Base-by-base conservation (phyloP, 1,140 invertebrate genomes). In the Aphelinus certus region DNA sequence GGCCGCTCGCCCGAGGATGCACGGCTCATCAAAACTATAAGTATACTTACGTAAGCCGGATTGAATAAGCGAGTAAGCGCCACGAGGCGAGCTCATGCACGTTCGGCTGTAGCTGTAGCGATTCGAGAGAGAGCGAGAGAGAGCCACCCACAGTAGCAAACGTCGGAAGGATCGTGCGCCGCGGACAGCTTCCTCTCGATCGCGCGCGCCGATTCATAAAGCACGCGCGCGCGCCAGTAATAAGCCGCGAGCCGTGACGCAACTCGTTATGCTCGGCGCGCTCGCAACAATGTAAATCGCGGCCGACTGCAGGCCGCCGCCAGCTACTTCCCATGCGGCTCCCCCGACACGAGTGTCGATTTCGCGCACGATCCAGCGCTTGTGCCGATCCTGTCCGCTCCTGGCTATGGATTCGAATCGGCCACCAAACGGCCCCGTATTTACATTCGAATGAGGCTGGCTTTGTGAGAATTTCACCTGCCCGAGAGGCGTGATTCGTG, bases 311-410 rank as follows among this genome's bases (percentile, higher is more conserved):
- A 43, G 64, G 26, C 49, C 43, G 5, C 65, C 53, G 65, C 53
- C 42, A 5, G 53, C 47, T 6, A 60, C 67, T 49, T 48, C 46
- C 61, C 43, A 47, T 47, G 51, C 10, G 42, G 26, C 42, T 7
- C 63, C 43, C 42, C 26, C 64, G 64, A 53, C 26, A 26, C 43
- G 9, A 67, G 66, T 58, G 56, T 47, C 55, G 56, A 58, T 68
- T 68, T 68, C 45, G 10, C 56, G 56, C 55, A 10, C 26, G 45
- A 60, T 60, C 58, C 26, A 60, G 58, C n/a, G 58, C n/a, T 42
- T 56, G 7, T 42, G 57, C 2, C 43, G 57, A 45, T 3, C 9
- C 1, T 4, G 26, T 3, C 58, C 3, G 58, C 58, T 6, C 26
- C 58, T 26, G n/a, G 5, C 26, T 26, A 26, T 26, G 26, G 26